Evolutionary conservation across 2,888 invertebrate genomes (phyloP).

Genomic region (Schizotus pectinicornis): DNA sequence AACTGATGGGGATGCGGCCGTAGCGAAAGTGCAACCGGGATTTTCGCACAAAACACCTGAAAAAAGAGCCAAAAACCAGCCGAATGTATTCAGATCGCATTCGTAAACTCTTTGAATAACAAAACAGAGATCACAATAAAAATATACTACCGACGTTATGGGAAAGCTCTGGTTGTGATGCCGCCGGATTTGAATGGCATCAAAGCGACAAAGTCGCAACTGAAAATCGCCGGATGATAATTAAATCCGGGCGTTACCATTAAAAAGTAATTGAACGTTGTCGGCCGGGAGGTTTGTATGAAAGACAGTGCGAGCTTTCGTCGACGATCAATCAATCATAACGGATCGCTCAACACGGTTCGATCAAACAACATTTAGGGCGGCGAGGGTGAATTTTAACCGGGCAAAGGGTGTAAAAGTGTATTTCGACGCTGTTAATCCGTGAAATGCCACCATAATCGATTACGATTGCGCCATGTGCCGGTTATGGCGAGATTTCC

Average conservation of each 20-base stretch:
- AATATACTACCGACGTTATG: slow-evolving; percentile 42
- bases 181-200: slow-evolving; percentile 13
- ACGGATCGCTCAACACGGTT: slow-evolving; percentile 36
- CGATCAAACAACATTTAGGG: slow-evolving; percentile 43
- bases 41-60: slow-evolving; percentile 31
- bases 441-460: slow-evolving; percentile 45
- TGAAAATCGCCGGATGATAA: slow-evolving; percentile 8
- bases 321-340: slow-evolving; percentile 42
- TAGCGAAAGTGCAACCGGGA: slow-evolving; percentile 22
- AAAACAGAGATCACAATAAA: slow-evolving; percentile 48
- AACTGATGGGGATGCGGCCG: not conserved
- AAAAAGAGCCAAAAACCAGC: slow-evolving; percentile 34
- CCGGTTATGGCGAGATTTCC: slow-evolving; percentile 11
- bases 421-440: slow-evolving; percentile 41
- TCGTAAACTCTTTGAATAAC: slow-evolving; percentile 46
- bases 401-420: slow-evolving; percentile 40
- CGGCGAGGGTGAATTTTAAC: slow-evolving; percentile 40
- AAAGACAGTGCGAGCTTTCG: slow-evolving; percentile 28
- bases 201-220: not conserved
- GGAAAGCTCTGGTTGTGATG: slow-evolving; percentile 26
- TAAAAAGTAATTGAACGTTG: slow-evolving; percentile 28
- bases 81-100: slow-evolving; percentile 46
- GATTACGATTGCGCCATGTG: slow-evolving; percentile 35
- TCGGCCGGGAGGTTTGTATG: slow-evolving; percentile 14
- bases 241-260: slow-evolving; percentile 12